Evolutionary conservation across 92 coral and sea anemone genomes (phyloP), one percentile per base, ranked within the genome.

Genomic region (Zoanthus sansibaricus): DNA sequence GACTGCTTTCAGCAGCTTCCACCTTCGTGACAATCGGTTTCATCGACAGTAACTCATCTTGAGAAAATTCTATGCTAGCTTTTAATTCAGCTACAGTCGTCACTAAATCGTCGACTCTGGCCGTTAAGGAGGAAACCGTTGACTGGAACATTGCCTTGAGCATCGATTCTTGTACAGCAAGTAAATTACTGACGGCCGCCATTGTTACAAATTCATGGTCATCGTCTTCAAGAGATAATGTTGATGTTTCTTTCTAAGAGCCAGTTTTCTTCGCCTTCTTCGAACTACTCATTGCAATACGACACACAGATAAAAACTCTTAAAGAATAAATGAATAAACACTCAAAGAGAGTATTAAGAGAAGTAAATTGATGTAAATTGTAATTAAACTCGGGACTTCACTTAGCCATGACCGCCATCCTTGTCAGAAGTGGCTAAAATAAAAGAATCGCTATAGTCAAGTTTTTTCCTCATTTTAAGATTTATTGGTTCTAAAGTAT

Each of bases 31-130:
- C 82, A 33, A 33, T 14, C 82, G 82, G 82, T 54, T 77, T 77
- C 64, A 77, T 20, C 52, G 52, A 58, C 67, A n/a, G 64, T 48
- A 55, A 30, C 44, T 77, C 82, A 31, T 77, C 52, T 33, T 77
- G 82, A 20, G 82, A 20, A 56, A 77, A 77, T 55, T 77, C 46
- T 18, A 77, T 58, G 52, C 69, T 77, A 30, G 68, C 82, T 55
- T 77, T 77, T 58, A 77, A 33, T 33, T 77, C 69, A 14, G 82
- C 33, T 77, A 37, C 42, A 37, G 42, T 37, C 42, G 1, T 37
- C 42, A 37, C 42, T 37, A 37, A 37, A 37, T 37, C 48, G 44
- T 77, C 78, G 44, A 73, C 58, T 45, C 78, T 73, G 42, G 49
- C 78, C 42, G 75, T 33, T 33, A 71, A 12, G 46, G 75, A 20